Percentiles rank a stretch among this genome's conserved stretches.
Evolutionary conservation across 2,113 vertebrate genomes (phyloP).

Genomic region (Aix galericulata): DNA sequence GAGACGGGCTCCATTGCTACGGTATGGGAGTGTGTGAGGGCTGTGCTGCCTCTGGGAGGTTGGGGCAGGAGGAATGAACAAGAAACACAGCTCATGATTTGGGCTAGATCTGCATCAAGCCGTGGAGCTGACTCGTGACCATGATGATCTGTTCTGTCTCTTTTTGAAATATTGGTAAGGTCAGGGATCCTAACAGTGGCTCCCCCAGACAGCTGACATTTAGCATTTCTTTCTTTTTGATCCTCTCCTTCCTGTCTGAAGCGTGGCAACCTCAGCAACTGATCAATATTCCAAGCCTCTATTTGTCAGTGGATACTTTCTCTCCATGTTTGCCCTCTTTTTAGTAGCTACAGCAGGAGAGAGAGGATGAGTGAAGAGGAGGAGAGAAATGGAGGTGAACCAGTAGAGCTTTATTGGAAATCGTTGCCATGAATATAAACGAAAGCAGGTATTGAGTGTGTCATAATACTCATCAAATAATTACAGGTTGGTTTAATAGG

Average conservation of each 20-base stretch:
- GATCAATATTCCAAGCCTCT: conserved; percentile 7
- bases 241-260: neutral
- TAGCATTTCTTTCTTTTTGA: neutral
- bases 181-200: neutral
- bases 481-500: conserved; percentile 53
- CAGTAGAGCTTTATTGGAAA: conserved; percentile 58
- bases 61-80: neutral
- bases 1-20: conserved; percentile 76
- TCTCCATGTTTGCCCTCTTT: conserved; percentile 32
- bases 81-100: neutral
- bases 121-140: neutral
- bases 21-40: conserved; percentile 53
- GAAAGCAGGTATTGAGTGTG: conserved; percentile 52
- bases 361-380: neutral
- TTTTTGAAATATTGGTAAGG: neutral
- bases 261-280: neutral
- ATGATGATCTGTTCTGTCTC: neutral
- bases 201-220: neutral
- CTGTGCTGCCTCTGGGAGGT: neutral
- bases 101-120: neutral
- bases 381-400: conserved; percentile 21
- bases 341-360: neutral
- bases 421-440: conserved; percentile 56
- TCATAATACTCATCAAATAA: conserved; percentile 56
- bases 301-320: neutral